A percentile compares a stretch with the other conserved stretches of the same genome.
phyloP scores from a whole-genome alignment of 2,113 vertebrate species.

The Sapajus apella region DNA sequence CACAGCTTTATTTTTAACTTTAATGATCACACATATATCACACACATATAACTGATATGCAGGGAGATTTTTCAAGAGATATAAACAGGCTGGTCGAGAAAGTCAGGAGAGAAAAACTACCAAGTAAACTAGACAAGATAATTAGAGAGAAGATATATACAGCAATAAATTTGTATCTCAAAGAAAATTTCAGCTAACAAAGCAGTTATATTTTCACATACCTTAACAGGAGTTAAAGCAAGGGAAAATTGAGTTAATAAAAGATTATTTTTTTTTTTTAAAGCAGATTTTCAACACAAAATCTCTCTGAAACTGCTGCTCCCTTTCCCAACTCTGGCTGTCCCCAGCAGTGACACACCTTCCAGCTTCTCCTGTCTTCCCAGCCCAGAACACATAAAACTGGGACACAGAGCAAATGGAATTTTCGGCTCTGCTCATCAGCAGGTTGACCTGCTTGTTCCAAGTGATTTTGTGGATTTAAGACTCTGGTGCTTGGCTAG shows the following conservation, averaged over 20 bases:
- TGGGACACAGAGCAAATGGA: not conserved
- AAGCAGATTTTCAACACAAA: slow-evolving; percentile 2
- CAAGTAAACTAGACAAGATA: slow-evolving; percentile 50
- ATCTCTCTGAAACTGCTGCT: not conserved
- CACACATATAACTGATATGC: slow-evolving; percentile 51
- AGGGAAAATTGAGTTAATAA: slow-evolving; percentile 53
- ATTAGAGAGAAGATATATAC: slow-evolving; percentile 51
- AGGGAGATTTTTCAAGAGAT: slow-evolving; percentile 58
- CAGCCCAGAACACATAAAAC: not conserved
- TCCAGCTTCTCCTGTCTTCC: not conserved
- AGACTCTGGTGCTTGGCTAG: not conserved
- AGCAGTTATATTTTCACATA: slow-evolving; percentile 60
- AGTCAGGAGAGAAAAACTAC: slow-evolving; percentile 52
- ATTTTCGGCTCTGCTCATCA: not conserved
- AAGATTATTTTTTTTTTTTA: not conserved
- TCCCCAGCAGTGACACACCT: not conserved
- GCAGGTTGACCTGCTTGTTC: not conserved
- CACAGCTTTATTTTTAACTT: slow-evolving; percentile 24
- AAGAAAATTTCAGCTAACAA: slow-evolving; percentile 61
- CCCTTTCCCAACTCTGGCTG: not conserved
- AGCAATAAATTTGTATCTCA: slow-evolving; percentile 24
- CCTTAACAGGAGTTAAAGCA: slow-evolving; percentile 35
- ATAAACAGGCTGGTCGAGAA: slow-evolving; percentile 52
- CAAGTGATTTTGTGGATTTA: not conserved
- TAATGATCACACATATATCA: slow-evolving; percentile 50